phyloP scores from a whole-genome alignment of 2,797 vertebrate genomes.

The Morus bassanus region DNA sequence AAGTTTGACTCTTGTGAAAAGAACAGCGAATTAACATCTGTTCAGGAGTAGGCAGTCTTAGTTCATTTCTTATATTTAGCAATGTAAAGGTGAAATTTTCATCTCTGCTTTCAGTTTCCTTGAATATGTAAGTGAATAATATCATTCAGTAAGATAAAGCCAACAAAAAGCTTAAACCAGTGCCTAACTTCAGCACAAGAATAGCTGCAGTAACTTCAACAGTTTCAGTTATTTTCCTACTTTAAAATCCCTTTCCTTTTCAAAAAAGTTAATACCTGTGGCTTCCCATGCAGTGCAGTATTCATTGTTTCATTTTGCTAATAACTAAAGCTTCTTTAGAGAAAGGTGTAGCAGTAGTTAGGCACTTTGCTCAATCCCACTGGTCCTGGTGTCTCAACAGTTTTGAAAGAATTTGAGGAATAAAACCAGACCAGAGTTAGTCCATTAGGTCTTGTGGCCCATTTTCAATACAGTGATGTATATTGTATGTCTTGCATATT shows the following conservation, averaged over 20 bases:
- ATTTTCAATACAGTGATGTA: neutral
- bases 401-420: neutral
- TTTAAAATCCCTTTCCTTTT: neutral
- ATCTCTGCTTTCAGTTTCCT: neutral
- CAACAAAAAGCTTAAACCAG: neutral
- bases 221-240: neutral
- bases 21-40: constrained; percentile 31
- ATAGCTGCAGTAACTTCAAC: neutral
- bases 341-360: neutral
- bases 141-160: neutral
- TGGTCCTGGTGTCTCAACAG: neutral
- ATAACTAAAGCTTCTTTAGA: neutral
- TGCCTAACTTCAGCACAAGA: neutral
- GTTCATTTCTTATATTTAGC: neutral
- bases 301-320: neutral
- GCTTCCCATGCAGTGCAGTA: neutral
- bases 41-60: neutral
- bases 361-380: neutral
- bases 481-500: neutral
- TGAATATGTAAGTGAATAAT: neutral
- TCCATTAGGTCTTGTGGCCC: neutral
- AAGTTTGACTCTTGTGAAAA: constrained; percentile 33
- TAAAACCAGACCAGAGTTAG: neutral
- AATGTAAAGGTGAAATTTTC: neutral
- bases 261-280: neutral